Base-by-base conservation (phyloP, 1,140 invertebrate species). In the Euwallacea similis region DNA sequence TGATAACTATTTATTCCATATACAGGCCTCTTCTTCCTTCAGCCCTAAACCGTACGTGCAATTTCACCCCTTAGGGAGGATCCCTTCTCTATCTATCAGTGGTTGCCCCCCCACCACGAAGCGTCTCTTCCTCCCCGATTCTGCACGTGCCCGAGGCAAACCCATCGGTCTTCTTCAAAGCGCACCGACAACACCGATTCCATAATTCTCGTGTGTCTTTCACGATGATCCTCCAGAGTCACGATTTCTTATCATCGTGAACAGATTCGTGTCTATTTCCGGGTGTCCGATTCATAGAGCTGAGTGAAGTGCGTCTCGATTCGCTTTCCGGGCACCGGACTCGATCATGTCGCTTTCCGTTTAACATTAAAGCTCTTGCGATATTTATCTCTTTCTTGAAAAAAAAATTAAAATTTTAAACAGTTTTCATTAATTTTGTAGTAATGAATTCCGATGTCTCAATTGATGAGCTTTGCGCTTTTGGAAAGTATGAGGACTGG, bases 81-180 rank as follows among this genome's bases (percentile, higher is more conserved):
- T 33, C 21, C 21, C 21, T 11, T 50, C 13, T 10, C 13, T 50
- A 15, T 66, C 6, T 13, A 53, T 58, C 42, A n/a, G 3, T 56
- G 54, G 10, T 15, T 56, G 7, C 42, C 7, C 56, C 61, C 60
- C 68, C 68, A 10, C 68, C 68, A 70, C 61, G 7, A 66, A 15
- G 11, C 10, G 7, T 41, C 7, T 55, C 42, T 59, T 70, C 46
- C 47, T 64, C 53, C 61, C 68, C 50, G 44, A 47, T 54, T 61
- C 21, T 33, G 21, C 68, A 70, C 61, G 68, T 70, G 68, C 43
- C 61, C 47, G 46, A 61, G 58, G 64, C 60, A 58, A 64, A 70
- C 66, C 66, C 68, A 70, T 70, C 68, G 68, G 60, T 70, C 68
- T 70, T 70, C 68, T 63, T 70, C 68, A 70, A 70, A 70, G 68